These are phyloP conservation scores for Drosophila seclusa DNA, from an alignment of 2,888 invertebrate species.

Conservation along the genomic window DNA sequence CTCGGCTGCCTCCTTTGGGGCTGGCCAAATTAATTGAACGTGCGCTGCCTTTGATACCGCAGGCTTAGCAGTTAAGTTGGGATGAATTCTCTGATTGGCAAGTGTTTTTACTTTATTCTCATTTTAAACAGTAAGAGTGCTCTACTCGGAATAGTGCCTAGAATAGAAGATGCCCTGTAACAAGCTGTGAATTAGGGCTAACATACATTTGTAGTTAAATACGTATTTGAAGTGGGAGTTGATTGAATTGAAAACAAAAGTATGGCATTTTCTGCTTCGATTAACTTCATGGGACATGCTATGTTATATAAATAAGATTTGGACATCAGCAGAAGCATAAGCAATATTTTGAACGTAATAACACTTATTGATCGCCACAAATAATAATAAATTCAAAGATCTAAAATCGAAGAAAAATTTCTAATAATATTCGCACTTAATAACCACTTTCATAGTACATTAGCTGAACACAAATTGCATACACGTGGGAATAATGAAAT, in stretches of 20 bases:
- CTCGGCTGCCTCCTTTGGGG: conserved; percentile 58
- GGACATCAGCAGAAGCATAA: neutral
- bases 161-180: neutral
- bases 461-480: neutral
- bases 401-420: neutral
- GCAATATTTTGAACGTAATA: neutral
- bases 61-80: conserved; percentile 18
- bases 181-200: neutral
- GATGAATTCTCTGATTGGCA: conserved; percentile 51
- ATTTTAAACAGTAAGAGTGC: conserved; percentile 4
- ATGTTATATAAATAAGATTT: neutral
- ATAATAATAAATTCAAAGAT: neutral
- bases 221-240: neutral
- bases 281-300: neutral
- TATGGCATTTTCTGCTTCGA: neutral
- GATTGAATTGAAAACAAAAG: neutral
- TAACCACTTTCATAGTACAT: neutral
- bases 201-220: neutral
- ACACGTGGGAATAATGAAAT: neutral
- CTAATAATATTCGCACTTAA: neutral
- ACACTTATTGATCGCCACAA: neutral
- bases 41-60: conserved; percentile 36
- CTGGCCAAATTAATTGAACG: conserved; percentile 78
- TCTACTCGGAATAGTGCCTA: too few species aligned
- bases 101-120: conserved; percentile 31